Conservation (phyloP, 2,888 invertebrate genomes). For the Selenia dentaria region DNA sequence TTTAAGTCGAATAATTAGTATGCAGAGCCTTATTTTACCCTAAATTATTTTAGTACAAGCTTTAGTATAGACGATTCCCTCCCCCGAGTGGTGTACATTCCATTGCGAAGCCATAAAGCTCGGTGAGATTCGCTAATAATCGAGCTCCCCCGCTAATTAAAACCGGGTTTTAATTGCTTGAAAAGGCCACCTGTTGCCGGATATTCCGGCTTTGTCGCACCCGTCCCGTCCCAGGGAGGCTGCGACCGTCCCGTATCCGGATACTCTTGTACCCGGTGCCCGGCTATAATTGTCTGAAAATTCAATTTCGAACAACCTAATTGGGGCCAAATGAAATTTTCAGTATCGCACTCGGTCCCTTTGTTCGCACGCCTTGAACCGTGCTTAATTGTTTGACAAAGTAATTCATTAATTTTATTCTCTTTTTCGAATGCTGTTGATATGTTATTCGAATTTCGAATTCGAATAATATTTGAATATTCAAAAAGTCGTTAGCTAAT, state of each 20-base stretch:
- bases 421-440: constrained; percentile 36
- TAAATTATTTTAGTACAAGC: constrained; percentile 25
- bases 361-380: constrained; percentile 67
- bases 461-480: constrained; percentile 33
- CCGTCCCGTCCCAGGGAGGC: constrained; percentile 58
- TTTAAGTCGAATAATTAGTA: constrained; percentile 26
- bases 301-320: constrained; percentile 76
- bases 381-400: constrained; percentile 67
- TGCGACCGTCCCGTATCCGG: constrained; percentile 79
- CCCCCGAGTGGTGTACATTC: constrained; percentile 72
- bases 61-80: constrained; percentile 33
- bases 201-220: constrained; percentile 44
- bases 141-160: constrained; percentile 82
- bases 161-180: constrained; percentile 80
- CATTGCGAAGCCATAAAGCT: constrained; percentile 70
- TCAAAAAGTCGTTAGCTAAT: constrained; percentile 27
- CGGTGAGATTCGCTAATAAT: constrained; percentile 77
- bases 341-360: constrained; percentile 62
- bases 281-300: constrained; percentile 74
- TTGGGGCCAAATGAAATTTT: constrained; percentile 79
- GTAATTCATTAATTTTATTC: constrained; percentile 69
- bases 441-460: constrained; percentile 13
- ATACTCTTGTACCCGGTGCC: constrained; percentile 47
- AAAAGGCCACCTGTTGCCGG: constrained; percentile 79
- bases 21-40: constrained; percentile 6